phyloP scores from a whole-genome alignment of 1,140 invertebrate genomes.

The Acarapis woodi region DNA sequence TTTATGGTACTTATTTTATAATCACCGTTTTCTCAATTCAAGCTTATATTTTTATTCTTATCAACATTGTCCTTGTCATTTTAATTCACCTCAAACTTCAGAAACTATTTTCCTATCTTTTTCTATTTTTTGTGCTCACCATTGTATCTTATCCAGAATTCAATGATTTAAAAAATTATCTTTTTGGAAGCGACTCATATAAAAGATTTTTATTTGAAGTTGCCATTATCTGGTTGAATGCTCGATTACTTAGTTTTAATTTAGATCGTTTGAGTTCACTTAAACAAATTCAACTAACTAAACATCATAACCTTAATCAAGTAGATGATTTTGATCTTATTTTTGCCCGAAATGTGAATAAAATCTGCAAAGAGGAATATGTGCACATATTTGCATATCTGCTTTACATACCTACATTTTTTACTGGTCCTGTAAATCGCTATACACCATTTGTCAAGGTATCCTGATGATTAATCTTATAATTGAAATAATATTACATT shows the following conservation, averaged over 20 bases:
- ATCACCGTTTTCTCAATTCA: not conserved
- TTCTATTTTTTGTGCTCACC: not conserved
- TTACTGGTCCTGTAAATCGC: slow-evolving; percentile 12
- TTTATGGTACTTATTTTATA: not conserved
- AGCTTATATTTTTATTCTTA: not conserved
- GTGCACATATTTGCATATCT: slow-evolving; percentile 8
- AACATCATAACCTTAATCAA: not conserved
- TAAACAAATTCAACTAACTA: no score
- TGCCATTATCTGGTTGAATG: slow-evolving; percentile 11
- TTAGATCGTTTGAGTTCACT: no score
- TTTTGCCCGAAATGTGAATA: no score
- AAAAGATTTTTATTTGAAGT: slow-evolving; percentile 12
- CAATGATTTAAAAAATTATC: not conserved
- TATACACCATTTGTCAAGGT: slow-evolving; percentile 9
- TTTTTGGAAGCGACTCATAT: not conserved
- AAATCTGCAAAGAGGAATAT: no score
- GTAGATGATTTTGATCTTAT: no score
- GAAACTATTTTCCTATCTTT: not conserved
- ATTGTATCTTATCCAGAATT: not conserved
- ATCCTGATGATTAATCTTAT: slow-evolving; percentile 2
- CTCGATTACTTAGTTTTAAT: slow-evolving; percentile 11
- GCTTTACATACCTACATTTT: slow-evolving; percentile 12
- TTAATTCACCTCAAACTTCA: not conserved
- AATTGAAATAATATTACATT: not conserved
- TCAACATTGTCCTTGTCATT: not conserved